phyloP scores from a whole-genome alignment of 2,797 vertebrate genomes.

The Intellagama lesueurii region DNA sequence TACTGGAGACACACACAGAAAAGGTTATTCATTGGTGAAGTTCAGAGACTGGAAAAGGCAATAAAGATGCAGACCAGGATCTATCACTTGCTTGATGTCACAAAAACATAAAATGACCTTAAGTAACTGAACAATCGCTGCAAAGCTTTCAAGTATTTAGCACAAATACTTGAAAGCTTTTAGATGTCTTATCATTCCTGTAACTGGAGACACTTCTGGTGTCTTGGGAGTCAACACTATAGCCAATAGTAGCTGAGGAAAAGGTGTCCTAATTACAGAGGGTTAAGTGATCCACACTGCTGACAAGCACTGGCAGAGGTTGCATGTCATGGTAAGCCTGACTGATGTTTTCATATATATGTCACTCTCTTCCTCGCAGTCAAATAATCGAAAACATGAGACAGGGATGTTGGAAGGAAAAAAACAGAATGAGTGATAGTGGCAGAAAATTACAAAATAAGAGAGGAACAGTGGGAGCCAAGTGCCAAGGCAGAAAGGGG shows the following conservation, averaged over 20 bases:
- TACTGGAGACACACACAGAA: slow-evolving; percentile 78
- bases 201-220: background rate
- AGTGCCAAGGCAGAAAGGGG: background rate
- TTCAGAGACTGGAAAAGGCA: slow-evolving; percentile 6
- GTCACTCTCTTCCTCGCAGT: too few species aligned
- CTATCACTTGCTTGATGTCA: background rate
- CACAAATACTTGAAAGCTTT: too few species aligned
- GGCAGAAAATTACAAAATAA: background rate
- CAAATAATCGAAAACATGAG: background rate
- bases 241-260: background rate
- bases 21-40: slow-evolving; percentile 35
- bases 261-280: background rate
- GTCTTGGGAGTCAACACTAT: background rate
- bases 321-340: background rate
- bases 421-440: background rate
- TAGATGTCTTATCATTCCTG: too few species aligned
- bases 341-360: background rate
- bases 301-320: background rate
- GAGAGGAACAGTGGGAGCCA: background rate
- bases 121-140: background rate
- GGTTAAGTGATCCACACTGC: background rate
- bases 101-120: background rate
- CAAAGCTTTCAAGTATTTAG: slow-evolving; percentile 10
- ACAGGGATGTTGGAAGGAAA: background rate
- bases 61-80: background rate